A percentile compares a stretch with the other conserved stretches of the same genome.
Conservation (phyloP, 2,888 invertebrate species). For the Amphipoea lucens region DNA sequence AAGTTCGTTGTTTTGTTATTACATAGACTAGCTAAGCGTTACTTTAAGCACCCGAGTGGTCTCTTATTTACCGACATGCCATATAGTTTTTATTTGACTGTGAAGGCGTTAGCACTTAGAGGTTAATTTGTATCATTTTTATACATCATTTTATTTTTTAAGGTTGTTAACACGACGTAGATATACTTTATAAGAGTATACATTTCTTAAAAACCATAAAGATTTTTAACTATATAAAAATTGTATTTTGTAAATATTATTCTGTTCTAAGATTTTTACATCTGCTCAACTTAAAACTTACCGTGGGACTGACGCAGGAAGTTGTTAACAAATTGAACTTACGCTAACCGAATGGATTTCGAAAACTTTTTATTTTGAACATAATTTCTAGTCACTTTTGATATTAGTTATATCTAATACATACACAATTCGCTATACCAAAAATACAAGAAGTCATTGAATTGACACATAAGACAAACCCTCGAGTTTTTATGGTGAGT, state of each 20-base stretch:
- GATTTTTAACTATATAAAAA: conserved; percentile 82
- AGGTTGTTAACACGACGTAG: conserved; percentile 80
- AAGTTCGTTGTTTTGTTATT: conserved; percentile 84
- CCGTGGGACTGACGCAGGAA: conserved; percentile 81
- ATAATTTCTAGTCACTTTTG: conserved; percentile 77
- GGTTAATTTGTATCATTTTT: conserved; percentile 74
- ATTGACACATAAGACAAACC: conserved; percentile 36
- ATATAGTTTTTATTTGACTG: conserved; percentile 74
- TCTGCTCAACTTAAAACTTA: conserved; percentile 89
- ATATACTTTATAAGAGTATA: conserved; percentile 86
- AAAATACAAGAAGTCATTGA: conserved; percentile 33
- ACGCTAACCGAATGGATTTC: conserved; percentile 40
- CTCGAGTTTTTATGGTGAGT: conserved; percentile 73
- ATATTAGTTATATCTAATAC: conserved; percentile 67
- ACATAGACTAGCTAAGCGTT: conserved; percentile 78
- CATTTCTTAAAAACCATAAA: conserved; percentile 79
- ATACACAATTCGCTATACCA: conserved; percentile 63
- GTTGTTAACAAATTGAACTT: conserved; percentile 35
- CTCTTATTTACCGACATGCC: conserved; percentile 77
- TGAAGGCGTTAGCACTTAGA: conserved; percentile 68
- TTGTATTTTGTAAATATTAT: conserved; percentile 88
- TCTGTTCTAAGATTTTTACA: conserved; percentile 87
- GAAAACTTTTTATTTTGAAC: conserved; percentile 49
- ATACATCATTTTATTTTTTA: conserved; percentile 77
- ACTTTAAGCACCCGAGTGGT: conserved; percentile 75